A percentile compares a stretch with the other conserved stretches of the same genome.
phyloP scores from a whole-genome alignment of 2,113 vertebrate species.

The Hydropotes inermis region DNA sequence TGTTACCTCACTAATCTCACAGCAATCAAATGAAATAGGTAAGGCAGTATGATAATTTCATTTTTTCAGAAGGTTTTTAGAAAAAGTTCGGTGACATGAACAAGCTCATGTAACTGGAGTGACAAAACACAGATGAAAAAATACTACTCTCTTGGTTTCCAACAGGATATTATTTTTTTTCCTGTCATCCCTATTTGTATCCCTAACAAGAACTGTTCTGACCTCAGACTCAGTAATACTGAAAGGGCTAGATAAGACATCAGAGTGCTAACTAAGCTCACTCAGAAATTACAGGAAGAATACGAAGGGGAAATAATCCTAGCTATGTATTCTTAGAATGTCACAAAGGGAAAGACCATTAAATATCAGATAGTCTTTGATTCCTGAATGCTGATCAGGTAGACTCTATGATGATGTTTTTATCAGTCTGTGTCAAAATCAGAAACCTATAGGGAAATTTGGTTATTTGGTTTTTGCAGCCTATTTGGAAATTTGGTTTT shows the following conservation, averaged over 20 bases:
- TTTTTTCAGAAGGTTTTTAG: not conserved
- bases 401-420: not conserved
- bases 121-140: not conserved
- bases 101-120: not conserved
- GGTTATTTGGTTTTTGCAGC: not conserved
- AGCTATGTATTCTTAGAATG: not conserved
- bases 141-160: not conserved
- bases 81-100: not conserved
- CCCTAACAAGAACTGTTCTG: not conserved
- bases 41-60: not conserved
- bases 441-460: not conserved
- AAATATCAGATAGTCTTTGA: not conserved
- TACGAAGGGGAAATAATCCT: not conserved
- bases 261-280: not conserved
- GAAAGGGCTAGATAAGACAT: not conserved
- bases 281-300: not conserved
- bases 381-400: not conserved
- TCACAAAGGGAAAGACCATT: not conserved
- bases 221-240: not conserved
- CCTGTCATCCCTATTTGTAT: not conserved
- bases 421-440: not conserved
- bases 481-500: not conserved
- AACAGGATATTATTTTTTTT: not conserved
- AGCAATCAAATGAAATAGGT: not conserved
- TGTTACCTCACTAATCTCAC: not conserved